phyloP scores from a whole-genome alignment of 2,797 vertebrate species.

The Channallabes apus region DNA sequence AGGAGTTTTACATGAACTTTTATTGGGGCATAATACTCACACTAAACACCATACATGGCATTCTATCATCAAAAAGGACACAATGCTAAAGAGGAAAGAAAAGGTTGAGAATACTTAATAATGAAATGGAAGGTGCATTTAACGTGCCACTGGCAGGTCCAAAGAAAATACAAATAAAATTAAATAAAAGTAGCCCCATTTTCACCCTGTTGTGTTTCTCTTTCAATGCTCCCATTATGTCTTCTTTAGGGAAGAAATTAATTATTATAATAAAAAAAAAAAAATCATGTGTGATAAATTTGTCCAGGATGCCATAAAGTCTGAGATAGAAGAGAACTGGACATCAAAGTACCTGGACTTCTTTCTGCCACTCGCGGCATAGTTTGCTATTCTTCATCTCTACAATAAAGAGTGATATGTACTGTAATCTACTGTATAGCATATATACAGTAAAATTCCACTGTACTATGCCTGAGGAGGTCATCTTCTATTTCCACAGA shows the following conservation, averaged over 20 bases:
- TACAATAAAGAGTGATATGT: conserved; percentile 9
- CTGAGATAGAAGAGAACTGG: background rate
- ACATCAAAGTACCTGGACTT: background rate
- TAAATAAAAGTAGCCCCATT: background rate
- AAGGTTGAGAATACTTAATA: conserved; percentile 40
- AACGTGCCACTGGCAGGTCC: conserved; percentile 32
- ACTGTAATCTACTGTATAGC: background rate
- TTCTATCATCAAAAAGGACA: conserved; percentile 43
- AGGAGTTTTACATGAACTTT: conserved; percentile 48
- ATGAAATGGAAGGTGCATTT: conserved; percentile 44
- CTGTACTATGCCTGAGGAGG: conserved; percentile 6
- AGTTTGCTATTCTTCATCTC: conserved; percentile 24
- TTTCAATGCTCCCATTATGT: conserved; percentile 9
- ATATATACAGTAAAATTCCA: conserved; percentile 34
- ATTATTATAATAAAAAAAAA: background rate
- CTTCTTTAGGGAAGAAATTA: conserved; percentile 23
- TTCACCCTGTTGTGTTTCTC: conserved; percentile 48
- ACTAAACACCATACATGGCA: conserved; percentile 64
- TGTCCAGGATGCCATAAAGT: background rate
- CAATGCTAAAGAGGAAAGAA: conserved; percentile 43
- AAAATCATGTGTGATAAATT: background rate
- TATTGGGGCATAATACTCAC: conserved; percentile 38
- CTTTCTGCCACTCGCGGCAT: background rate
- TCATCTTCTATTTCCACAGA: conserved; percentile 17
- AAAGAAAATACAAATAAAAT: conserved; percentile 33